These are phyloP conservation scores for Pangasius sanitwongsei DNA, from an alignment of 2,797 vertebrate species.

Conservation along the genomic window DNA sequence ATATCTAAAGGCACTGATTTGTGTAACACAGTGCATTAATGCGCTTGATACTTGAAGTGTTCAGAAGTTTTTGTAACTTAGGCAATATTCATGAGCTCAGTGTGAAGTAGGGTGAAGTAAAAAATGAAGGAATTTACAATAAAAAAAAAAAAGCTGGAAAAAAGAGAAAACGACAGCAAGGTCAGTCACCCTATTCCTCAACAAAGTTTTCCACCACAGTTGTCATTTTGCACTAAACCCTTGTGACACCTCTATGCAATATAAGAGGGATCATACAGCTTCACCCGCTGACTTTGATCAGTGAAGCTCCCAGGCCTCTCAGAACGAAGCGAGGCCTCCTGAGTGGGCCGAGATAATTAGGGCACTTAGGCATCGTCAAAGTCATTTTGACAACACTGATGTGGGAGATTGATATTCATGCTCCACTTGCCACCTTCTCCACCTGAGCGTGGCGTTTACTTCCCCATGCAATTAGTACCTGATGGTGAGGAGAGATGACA, in stretches of 20 bases:
- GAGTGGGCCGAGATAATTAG: conserved; percentile 71
- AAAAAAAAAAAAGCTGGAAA: background rate
- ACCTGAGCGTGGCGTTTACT: conserved; percentile 79
- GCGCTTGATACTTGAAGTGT: background rate
- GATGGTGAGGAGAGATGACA: conserved; percentile 57
- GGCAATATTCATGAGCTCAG: conserved; percentile 17
- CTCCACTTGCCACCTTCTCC: conserved; percentile 76
- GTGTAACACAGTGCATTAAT: background rate
- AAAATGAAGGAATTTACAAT: background rate
- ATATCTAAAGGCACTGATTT: background rate
- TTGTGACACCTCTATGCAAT: conserved; percentile 12
- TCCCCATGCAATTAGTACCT: conserved; percentile 79
- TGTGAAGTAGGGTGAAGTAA: background rate
- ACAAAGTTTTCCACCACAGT: conserved; percentile 18
- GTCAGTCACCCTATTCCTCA: conserved; percentile 1
- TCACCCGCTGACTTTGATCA: conserved; percentile 63
- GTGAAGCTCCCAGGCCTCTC: conserved; percentile 52
- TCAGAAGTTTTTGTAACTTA: background rate
- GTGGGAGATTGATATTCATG: conserved; percentile 83
- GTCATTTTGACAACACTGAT: conserved; percentile 80
- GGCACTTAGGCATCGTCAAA: conserved; percentile 71
- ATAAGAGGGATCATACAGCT: conserved; percentile 51
- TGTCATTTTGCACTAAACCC: conserved; percentile 30
- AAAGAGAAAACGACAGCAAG: conserved; percentile 21
- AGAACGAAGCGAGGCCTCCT: conserved; percentile 45